phyloP scores from a whole-genome alignment of 2,113 vertebrate genomes.

The Odontophorus gujanensis region DNA sequence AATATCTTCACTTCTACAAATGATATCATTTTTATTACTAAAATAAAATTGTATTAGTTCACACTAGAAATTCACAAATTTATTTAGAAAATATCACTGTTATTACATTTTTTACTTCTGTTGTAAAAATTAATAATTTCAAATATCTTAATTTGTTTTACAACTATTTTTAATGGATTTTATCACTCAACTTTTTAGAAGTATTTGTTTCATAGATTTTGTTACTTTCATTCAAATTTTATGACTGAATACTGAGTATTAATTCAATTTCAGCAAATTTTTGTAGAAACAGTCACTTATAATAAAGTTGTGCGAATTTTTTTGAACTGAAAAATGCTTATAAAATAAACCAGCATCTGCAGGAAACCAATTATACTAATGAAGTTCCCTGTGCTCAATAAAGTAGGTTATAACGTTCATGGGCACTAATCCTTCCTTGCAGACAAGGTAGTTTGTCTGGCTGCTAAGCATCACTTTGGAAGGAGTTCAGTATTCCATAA shows the following conservation, averaged over 20 bases:
- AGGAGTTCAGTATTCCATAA: background rate
- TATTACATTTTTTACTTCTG: background rate
- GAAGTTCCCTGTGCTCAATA: slow-evolving; percentile 40
- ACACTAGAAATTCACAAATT: background rate
- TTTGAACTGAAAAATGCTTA: slow-evolving; percentile 23
- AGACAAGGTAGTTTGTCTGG: background rate
- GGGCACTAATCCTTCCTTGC: background rate
- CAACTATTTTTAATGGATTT: background rate
- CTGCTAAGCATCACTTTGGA: background rate
- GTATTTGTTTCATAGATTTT: background rate
- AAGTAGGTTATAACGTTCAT: slow-evolving; percentile 52
- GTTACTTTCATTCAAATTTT: background rate
- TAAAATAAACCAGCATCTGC: slow-evolving; percentile 51
- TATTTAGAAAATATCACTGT: background rate
- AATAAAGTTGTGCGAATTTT: slow-evolving; percentile 23
- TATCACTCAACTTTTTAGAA: background rate
- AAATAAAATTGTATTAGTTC: background rate
- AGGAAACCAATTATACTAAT: slow-evolving; percentile 64
- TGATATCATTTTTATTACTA: background rate
- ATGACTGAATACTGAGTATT: background rate
- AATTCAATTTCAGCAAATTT: background rate
- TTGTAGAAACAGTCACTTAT: background rate
- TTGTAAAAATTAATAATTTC: background rate
- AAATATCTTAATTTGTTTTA: background rate
- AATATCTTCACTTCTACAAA: background rate